Evolutionary conservation across 2,888 invertebrate genomes (phyloP), one percentile per base, ranked within the genome.

Genomic region (Andrena trimmerana): DNA sequence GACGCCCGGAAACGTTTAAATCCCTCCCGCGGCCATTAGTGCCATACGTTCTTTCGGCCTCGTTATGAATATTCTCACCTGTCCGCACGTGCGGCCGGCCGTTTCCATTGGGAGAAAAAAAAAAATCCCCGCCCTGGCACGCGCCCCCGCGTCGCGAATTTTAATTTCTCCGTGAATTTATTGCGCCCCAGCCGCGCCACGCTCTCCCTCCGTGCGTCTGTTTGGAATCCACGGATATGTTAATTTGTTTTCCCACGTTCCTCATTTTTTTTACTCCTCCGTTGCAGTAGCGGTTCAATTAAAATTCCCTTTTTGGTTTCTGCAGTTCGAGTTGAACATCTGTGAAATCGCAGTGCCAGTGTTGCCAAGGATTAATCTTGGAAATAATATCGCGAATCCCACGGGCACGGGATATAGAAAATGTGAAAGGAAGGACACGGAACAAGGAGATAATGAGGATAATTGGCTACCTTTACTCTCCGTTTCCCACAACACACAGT

Each of bases 1-100:
- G 60, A 52, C 63, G 65, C 57, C 57, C 86, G 87, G 88, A 89
- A 91, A 85, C 88, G 86, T 89, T 91, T 91, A 89, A 91, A 90
- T 88, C 79, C 85, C 71, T 54, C 67, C 29, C 84, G 57, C 20
- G 57, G 10, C 70, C 78, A 68, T 87, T 83, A 78, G 63, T 62
- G 63, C 75, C 81, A 70, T 60, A 74, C 78, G 77, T 76, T 74
- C 84, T 75, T 78, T 81, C 62, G 60, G 36, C 62, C 70, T 79
- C 78, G 83, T 75, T 85, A 88, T 78, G 87, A 89, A 85, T 87
- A 87, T 86, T 84, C 88, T 81, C 88, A 83, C 81, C 87, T 88
- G 76, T 54, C 67, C 69, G 42, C 68, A 66, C 72, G 59, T 71
- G 79, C 67, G 60, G 54, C 69, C 66, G 72, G 63, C 69, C 50